Base-by-base conservation (phyloP, 2,888 invertebrate genomes). In the Chrysotoxum bicinctum region DNA sequence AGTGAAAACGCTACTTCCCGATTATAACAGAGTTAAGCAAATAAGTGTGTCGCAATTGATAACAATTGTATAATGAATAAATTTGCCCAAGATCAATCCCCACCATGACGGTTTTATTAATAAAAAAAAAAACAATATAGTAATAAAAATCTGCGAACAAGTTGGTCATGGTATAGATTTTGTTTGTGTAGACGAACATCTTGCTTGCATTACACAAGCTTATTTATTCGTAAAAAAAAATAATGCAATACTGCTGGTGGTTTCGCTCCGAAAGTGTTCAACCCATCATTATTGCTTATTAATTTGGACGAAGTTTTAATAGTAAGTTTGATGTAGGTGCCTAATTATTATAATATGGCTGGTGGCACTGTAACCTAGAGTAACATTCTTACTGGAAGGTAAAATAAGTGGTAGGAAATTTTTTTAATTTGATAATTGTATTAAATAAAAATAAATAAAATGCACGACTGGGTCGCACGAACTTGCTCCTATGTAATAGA, bases 11-110 rank as follows among this genome's bases (percentile, higher is more conserved):
- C 23, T 1, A 35, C 21, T 58, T 37, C n/a, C 14, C 4, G 23
- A 37, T 60, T 52, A 52, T n/a, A n/a, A 54, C n/a, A 58, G 37
- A 21, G 37, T 58, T 37, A 60, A 26, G 10, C 43, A 26, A 40
- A 43, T 40, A n/a, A 37, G 16, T 26, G 16, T 60, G 7, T 60
- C 9, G 16, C 40, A 40, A 26, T 60, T 60, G 40, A 60, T 40
- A 60, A 60, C 26, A 60, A 60, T 60, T 60, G 40, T 43, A 16
- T 60, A 60, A 60, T 60, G 0, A 60, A 21, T 19, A 40, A 23
- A 37, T 60, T 60, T 40, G 9, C 16, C 23, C 23, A 58, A 37
- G 26, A 8, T 52, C 26, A 3, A n/a, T 7, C 26, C 30, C 9
- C 30, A 30, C 10, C n/a, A 4, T 54, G 30, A 50, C 21, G 23